Base-by-base conservation (phyloP, 2,797 vertebrate genomes). In the Helostoma temminkii region DNA sequence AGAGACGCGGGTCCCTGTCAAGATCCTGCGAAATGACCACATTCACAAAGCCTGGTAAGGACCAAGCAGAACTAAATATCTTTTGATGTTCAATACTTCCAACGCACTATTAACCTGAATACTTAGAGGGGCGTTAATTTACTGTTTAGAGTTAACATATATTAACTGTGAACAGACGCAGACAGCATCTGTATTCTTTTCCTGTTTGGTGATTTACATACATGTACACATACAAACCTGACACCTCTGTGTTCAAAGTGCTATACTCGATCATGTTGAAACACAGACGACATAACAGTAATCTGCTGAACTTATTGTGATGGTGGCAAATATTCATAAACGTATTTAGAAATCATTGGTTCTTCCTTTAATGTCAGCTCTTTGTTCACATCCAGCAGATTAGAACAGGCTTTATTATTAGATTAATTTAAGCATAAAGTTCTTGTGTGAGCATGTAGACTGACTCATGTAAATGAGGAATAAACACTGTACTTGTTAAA, bases 1-100 rank as follows among this genome's bases (percentile, higher is more conserved):
- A 71, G 98, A 98, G 92, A 96, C 97, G 12, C 94, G 96, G 75
- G 97, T 98, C 77, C 95, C 96, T 24, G 95, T 99, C 77, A 98
- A 97, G 86, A 94, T 96, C 77, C 92, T 99, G 83, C 93, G 92
- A 89, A 97, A 92, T 50, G 95, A 96, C 88, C 90, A 92, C 32
- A 92, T 94, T 79, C 95, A 96, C 87, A 95, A 94, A 93, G 98
- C 98, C 85, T 99, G 97, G 97, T 99, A 92, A 96, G 88, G 56
- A 76, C 10, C 2, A 21, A 4, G 32, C 36, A 3, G 1, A 50
- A 46, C 10, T 57, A 30, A 41, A 43, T 24, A 5, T 19, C 6
- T 32, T 41, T 34, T 24, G 30, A 21, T 42, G 16, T 11, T 14
- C 34, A 21, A 1, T 50, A 12, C n/a, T n/a, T n/a, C n/a, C n/a